Evolutionary conservation across 2,797 vertebrate species (phyloP).

Genomic region (Macroramphosus scolopax): DNA sequence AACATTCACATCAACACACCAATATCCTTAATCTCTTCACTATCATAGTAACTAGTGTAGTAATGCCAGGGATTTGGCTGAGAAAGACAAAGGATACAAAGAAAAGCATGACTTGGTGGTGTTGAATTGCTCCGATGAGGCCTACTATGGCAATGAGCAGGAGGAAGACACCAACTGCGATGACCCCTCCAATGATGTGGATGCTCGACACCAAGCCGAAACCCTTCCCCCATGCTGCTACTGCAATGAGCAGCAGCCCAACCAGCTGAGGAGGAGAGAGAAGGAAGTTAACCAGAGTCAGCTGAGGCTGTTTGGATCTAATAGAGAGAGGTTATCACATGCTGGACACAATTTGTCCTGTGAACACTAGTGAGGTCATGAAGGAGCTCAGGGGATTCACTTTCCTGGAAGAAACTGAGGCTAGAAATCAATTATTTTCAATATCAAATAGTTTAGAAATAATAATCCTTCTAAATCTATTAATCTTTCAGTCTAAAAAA

Average conservation of each 20-base stretch:
- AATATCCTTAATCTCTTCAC: too few species aligned
- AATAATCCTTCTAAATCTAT: too few species aligned
- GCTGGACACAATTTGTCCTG: not conserved
- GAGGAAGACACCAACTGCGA: slow-evolving; percentile 90
- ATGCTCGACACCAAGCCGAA: slow-evolving; percentile 90
- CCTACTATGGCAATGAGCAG: slow-evolving; percentile 91
- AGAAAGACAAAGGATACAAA: slow-evolving; percentile 86
- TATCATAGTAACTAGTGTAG: too few species aligned
- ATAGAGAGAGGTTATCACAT: not conserved
- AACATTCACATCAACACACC: too few species aligned
- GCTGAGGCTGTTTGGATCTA: slow-evolving; percentile 10
- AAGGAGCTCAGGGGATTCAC: too few species aligned
- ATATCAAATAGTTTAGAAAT: too few species aligned
- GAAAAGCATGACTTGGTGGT: slow-evolving; percentile 96
- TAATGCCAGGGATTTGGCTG: not conserved
- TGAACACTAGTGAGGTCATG: not conserved
- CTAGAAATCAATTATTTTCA: too few species aligned
- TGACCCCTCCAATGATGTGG: slow-evolving; percentile 93
- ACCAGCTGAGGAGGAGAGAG: slow-evolving; percentile 80
- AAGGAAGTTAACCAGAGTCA: slow-evolving; percentile 32
- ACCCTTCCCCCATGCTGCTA: slow-evolving; percentile 91
- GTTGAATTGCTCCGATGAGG: slow-evolving; percentile 86
- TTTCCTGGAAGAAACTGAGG: too few species aligned
- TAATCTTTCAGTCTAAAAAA: too few species aligned
- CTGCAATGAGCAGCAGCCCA: slow-evolving; percentile 88